A percentile compares a stretch with the other conserved stretches of the same genome.
Conservation (phyloP, 2,888 invertebrate genomes). For the Brachypalpus laphriformis region DNA sequence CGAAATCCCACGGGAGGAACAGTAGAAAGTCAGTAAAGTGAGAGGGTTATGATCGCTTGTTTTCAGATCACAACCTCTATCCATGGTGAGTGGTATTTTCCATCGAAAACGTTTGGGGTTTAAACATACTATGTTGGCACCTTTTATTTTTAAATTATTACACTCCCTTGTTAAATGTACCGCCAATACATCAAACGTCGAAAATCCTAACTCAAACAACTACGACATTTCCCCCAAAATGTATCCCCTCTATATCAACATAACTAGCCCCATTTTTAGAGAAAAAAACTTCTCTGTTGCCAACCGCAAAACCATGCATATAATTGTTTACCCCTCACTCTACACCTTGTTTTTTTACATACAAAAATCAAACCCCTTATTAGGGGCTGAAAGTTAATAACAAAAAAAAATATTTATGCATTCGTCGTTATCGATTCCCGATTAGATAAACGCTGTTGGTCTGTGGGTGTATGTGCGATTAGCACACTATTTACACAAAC, state of each 20-base stretch:
- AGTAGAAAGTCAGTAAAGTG: too few species aligned
- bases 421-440: conserved; percentile 60
- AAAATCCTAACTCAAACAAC: conserved; percentile 6
- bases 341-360: not conserved
- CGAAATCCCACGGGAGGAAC: too few species aligned
- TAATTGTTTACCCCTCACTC: conserved; percentile 20
- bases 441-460: conserved; percentile 58
- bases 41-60: too few species aligned
- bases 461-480: conserved; percentile 33
- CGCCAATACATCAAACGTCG: conserved; percentile 16
- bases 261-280: conserved; percentile 16
- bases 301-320: conserved; percentile 24
- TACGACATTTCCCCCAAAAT: not conserved
- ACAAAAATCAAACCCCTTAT: conserved; percentile 19
- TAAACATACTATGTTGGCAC: not conserved
- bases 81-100: too few species aligned
- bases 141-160: not conserved
- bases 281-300: conserved; percentile 5
- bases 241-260: conserved; percentile 31
- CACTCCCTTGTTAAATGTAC: not conserved
- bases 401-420: conserved; percentile 41
- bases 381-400: conserved; percentile 41
- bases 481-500: conserved; percentile 22
- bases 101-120: too few species aligned
- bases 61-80: too few species aligned